Conservation (phyloP, 2,113 vertebrate species). For the Tor tambroides region DNA sequence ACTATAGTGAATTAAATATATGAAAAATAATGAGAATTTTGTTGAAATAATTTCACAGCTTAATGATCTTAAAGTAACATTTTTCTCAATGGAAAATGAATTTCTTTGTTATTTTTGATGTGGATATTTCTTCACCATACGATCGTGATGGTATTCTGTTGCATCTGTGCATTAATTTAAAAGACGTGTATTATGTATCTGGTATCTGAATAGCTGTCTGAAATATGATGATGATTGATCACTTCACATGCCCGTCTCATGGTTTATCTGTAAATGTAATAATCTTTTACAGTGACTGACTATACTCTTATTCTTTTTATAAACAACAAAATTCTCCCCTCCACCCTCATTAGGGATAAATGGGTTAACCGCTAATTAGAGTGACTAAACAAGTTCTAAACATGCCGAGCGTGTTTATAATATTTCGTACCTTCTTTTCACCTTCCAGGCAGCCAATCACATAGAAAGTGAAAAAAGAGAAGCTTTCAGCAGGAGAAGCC, state of each 20-base stretch:
- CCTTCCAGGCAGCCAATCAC: conserved; percentile 80
- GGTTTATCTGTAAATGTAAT: not conserved
- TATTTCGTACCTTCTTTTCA: not conserved
- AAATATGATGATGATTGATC: conserved; percentile 1
- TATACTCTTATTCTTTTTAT: not conserved
- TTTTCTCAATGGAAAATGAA: not conserved
- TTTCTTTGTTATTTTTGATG: not conserved
- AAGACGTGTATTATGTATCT: not conserved
- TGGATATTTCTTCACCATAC: not conserved
- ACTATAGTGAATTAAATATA: not conserved
- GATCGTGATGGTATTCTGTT: not conserved
- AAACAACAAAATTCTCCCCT: too few species aligned
- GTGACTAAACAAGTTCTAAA: not conserved
- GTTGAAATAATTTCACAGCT: not conserved
- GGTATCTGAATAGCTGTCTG: not conserved
- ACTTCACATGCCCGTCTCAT: not conserved
- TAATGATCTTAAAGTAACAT: not conserved
- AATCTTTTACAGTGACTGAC: not conserved
- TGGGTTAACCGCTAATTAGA: not conserved
- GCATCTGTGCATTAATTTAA: not conserved
- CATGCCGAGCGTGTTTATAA: not conserved
- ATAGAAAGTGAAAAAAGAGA: conserved; percentile 84
- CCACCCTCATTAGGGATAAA: too few species aligned
- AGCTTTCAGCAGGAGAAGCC: conserved; percentile 67
- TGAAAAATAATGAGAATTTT: not conserved